A percentile compares a stretch with the other conserved stretches of the same genome.
Conservation (phyloP, 2,113 vertebrate species). For the Asarcornis scutulata region DNA sequence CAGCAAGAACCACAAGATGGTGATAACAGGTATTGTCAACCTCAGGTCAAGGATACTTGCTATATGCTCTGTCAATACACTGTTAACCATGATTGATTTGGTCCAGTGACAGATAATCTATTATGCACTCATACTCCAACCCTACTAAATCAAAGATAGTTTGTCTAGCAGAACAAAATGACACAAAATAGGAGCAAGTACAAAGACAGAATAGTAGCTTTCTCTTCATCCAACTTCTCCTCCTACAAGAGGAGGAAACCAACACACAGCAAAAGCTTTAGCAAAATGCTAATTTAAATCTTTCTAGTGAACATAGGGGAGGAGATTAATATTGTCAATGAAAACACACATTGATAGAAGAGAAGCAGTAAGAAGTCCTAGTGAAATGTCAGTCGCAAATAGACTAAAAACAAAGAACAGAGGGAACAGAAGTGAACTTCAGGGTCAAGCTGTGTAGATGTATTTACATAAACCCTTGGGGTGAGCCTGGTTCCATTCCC, state of each 20-base stretch:
- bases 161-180: constrained; percentile 33
- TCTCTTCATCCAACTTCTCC: neutral
- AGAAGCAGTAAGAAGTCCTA: neutral
- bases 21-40: constrained; percentile 63
- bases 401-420: neutral
- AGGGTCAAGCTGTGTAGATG: neutral
- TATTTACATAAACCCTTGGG: neutral
- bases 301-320: neutral
- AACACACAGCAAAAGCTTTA: neutral
- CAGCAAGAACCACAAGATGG: neutral
- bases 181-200: constrained; percentile 34
- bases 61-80: constrained; percentile 59
- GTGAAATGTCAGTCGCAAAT: neutral
- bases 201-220: neutral
- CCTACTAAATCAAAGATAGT: constrained; percentile 64
- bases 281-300: neutral
- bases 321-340: neutral
- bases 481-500: no score
- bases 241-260: neutral
- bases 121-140: constrained; percentile 55
- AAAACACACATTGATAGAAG: neutral
- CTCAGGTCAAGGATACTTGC: constrained; percentile 71
- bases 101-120: constrained; percentile 65
- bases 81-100: constrained; percentile 59
- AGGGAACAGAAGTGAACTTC: neutral